Base-by-base conservation (phyloP, 2,888 invertebrate genomes). In the Phyllotreta striolata region DNA sequence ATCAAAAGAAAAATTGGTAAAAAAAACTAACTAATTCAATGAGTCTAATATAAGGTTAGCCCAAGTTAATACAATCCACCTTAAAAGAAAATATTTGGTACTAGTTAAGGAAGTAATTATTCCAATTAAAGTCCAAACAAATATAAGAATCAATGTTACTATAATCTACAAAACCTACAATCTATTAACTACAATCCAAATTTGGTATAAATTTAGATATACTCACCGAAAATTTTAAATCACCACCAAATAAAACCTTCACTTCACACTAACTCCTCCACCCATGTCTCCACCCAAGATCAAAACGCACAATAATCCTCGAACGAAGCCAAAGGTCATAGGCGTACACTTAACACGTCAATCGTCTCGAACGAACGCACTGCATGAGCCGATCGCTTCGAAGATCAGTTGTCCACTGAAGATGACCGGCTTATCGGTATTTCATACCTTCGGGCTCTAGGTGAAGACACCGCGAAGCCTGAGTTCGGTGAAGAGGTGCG, bases 371-470 rank as follows among this genome's bases (percentile, higher is more conserved):
- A n/a, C 46, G 39, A 39, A 7, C 51, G 40, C 51, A 40, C 49
- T 44, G 24, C 24, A 13, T 12, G 38, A 8, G 57, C 38, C 38
- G 34, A 34, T 13, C n/a, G 9, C 44, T 13, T 13, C 49, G 14
- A 34, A 13, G 52, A 52, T 38, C 38, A 38, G 6, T 63, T 46
- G 52, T 54, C 51, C 62, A 39, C 41, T 35, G 57, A 46, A 51
- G 57, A 63, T 54, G 57, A 40, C 39, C 39, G 14, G 44, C 58
- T 41, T 59, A 58, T 51, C 58, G 55, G 62, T 61, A 64, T 61
- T 63, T 64, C 61, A 65, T 61, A 63, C 66, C 70, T 67, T 58
- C 56, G 24, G 71, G 72, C 69, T 71, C 61, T 73, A 70, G 71
- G 70, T 72, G 71, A 70, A 64, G 68, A 67, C 59, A 37, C 41